Conservation (phyloP, 53 echinoderm and acorn worm species). For the Paracentrotus lividus region DNA sequence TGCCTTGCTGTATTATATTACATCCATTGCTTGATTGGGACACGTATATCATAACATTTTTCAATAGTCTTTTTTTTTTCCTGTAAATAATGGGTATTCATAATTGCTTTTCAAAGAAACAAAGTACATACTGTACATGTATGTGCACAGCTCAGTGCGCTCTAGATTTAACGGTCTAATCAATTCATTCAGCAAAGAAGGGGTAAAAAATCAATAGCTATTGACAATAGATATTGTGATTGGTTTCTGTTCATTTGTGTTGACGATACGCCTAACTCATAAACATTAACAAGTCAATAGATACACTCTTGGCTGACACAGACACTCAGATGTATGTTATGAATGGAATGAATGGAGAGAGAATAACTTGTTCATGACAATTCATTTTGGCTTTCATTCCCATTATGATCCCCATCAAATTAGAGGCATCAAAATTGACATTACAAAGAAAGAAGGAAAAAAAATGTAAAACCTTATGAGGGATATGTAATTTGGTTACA, state of each 20-base stretch:
- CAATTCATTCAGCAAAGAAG: not conserved
- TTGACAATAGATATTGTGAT: conserved; percentile 27
- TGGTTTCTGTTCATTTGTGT: not conserved
- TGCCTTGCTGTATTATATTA: too few species aligned
- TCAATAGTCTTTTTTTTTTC: not conserved
- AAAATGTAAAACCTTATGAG: too few species aligned
- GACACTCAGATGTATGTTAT: not conserved
- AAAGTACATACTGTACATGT: too few species aligned
- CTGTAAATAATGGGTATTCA: not conserved
- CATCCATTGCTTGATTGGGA: not conserved
- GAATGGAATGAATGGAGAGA: not conserved
- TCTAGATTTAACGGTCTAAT: not conserved
- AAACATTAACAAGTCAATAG: not conserved
- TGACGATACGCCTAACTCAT: not conserved
- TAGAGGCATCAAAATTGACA: too few species aligned
- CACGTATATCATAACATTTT: not conserved
- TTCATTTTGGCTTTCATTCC: too few species aligned
- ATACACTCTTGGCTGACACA: not conserved
- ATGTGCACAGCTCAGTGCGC: not conserved
- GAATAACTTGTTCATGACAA: not conserved
- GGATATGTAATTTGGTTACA: too few species aligned
- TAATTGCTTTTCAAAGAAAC: not conserved
- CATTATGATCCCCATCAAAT: too few species aligned
- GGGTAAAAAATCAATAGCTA: conserved; percentile 28
- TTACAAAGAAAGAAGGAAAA: too few species aligned